Percentiles rank a stretch among this genome's conserved stretches.
These are phyloP conservation scores for Matsumurasca onukii DNA, from an alignment of 1,140 invertebrate genomes.

Conservation along the genomic window DNA sequence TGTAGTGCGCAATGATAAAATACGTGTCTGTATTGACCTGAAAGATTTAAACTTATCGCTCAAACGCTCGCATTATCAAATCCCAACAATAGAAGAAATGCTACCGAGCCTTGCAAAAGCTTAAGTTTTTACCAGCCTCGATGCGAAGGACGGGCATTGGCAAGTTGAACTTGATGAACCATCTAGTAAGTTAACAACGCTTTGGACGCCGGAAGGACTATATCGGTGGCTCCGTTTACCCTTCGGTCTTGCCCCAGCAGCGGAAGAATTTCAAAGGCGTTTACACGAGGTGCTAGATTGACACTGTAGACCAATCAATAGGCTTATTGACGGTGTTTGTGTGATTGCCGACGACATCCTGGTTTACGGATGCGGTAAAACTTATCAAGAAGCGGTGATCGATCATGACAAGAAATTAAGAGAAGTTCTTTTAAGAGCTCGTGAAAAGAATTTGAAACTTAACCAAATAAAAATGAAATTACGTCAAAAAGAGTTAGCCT, in stretches of 20 bases:
- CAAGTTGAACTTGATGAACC: too few relatives aligned
- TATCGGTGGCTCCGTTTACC: neutral
- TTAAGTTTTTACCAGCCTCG: too few relatives aligned
- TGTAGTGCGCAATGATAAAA: too few relatives aligned
- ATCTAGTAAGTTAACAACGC: neutral
- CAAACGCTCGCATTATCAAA: too few relatives aligned
- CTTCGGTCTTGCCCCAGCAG: conserved; percentile 42
- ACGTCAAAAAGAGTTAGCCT: conserved; percentile 48
- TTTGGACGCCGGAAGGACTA: neutral
- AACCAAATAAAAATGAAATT: neutral
- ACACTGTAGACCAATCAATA: too few relatives aligned
- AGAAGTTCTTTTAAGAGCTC: neutral
- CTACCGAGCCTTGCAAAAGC: too few relatives aligned
- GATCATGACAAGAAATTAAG: conserved; percentile 29
- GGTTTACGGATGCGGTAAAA: neutral
- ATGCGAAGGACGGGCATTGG: too few relatives aligned
- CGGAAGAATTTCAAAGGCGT: conserved; percentile 38
- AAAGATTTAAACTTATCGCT: too few relatives aligned
- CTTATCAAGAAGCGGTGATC: neutral
- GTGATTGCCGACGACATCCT: too few relatives aligned
- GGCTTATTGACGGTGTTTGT: neutral
- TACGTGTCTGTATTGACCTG: too few relatives aligned
- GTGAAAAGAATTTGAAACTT: neutral
- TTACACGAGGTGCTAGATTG: neutral
- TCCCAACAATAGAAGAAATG: too few relatives aligned